Conservation (phyloP, 2,888 invertebrate genomes). For the Tethea ocularis region DNA sequence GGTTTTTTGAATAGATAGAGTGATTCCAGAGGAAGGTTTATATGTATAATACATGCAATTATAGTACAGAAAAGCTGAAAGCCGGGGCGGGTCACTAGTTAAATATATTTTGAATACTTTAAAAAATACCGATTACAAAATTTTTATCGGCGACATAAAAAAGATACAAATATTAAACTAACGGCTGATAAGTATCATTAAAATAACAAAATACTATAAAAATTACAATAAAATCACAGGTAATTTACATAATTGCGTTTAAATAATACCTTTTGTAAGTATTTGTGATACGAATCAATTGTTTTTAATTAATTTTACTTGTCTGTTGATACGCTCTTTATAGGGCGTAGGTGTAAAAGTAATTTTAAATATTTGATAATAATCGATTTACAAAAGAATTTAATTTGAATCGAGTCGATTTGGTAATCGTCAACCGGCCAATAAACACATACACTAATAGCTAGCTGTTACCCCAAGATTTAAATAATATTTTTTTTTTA, state of each 20-base stretch:
- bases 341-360: not conserved
- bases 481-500: no score
- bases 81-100: no score
- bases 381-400: not conserved
- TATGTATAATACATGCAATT: no score
- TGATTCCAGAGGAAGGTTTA: no score
- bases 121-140: slow-evolving; percentile 3
- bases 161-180: slow-evolving; percentile 21
- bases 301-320: slow-evolving; percentile 15
- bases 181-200: slow-evolving; percentile 37
- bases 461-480: no score
- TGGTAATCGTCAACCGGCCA: no score
- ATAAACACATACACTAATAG: no score
- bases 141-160: slow-evolving; percentile 19
- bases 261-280: slow-evolving; percentile 16
- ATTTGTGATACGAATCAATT: slow-evolving; percentile 20
- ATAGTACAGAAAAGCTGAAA: no score
- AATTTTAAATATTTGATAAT: not conserved
- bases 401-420: not conserved
- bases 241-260: slow-evolving; percentile 26
- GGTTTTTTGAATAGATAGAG: no score
- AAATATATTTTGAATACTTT: no score
- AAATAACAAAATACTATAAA: slow-evolving; percentile 36
- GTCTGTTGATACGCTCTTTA: slow-evolving; percentile 10
- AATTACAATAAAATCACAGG: slow-evolving; percentile 30